These are phyloP conservation scores for Chiloscyllium punctatum DNA, from an alignment of 2,797 vertebrate genomes.

Conservation along the genomic window DNA sequence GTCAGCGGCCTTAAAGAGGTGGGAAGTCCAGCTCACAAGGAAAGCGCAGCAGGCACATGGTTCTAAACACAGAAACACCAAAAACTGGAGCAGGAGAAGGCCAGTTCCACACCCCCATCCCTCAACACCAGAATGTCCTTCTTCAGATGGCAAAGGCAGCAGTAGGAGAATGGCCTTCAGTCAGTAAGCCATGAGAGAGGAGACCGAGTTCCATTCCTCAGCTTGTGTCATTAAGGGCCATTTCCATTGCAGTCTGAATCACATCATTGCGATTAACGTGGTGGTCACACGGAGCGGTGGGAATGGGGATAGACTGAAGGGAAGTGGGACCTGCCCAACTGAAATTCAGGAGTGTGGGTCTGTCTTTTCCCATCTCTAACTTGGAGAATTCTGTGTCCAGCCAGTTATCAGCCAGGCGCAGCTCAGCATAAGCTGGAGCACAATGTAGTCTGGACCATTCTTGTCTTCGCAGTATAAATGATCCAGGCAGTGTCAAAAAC, in stretches of 20 bases:
- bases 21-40: background rate
- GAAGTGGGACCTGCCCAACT: background rate
- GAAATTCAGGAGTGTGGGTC: background rate
- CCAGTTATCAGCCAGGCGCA: background rate
- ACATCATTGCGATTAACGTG: background rate
- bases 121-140: no score
- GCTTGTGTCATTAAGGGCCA: background rate
- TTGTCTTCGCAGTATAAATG: background rate
- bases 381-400: background rate
- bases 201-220: background rate
- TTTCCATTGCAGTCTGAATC: background rate
- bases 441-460: background rate
- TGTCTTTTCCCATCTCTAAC: background rate
- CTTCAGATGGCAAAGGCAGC: background rate
- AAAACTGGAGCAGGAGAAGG: background rate
- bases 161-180: background rate
- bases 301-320: background rate
- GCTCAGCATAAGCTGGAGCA: background rate
- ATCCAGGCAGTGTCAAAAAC: background rate
- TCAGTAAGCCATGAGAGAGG: background rate
- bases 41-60: background rate
- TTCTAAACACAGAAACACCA: background rate
- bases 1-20: background rate
- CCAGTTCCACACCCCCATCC: no score
- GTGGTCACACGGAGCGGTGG: background rate